Percentiles rank a stretch among this genome's conserved stretches.
Evolutionary conservation across 2,888 invertebrate species (phyloP).

Genomic region (Adineta ricciae): DNA sequence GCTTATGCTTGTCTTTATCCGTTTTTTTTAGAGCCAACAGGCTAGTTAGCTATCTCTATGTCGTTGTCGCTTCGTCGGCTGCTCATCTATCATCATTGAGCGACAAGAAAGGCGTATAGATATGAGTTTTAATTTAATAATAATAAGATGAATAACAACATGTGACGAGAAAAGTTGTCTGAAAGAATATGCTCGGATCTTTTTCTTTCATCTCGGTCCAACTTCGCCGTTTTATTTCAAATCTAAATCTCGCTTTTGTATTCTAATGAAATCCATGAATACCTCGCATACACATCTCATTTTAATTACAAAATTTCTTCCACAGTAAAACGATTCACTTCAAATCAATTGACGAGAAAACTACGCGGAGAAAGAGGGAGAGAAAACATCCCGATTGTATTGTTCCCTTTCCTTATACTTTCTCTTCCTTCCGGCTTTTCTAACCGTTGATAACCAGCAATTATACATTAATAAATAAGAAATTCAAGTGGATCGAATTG

Average conservation of each 20-base stretch:
- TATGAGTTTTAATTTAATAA: background rate
- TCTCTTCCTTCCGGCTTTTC: background rate
- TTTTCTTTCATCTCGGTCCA: background rate
- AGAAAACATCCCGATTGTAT: background rate
- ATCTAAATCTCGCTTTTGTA: background rate
- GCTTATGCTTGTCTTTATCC: background rate
- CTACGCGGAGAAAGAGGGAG: background rate
- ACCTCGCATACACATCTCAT: background rate
- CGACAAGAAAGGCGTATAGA: background rate
- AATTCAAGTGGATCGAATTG: background rate
- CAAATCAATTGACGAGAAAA: background rate
- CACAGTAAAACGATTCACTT: too few relatives aligned
- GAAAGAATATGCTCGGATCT: background rate
- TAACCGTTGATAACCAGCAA: background rate
- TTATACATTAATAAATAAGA: background rate
- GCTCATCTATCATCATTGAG: background rate
- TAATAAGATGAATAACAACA: background rate
- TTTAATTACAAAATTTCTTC: background rate
- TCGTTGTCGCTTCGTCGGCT: background rate
- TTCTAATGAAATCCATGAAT: background rate
- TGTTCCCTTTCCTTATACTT: background rate
- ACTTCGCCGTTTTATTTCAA: background rate
- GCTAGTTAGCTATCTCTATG: background rate
- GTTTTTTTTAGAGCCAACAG: background rate
- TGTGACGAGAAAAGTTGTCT: background rate